A percentile compares a stretch with the other conserved stretches of the same genome.
These are phyloP conservation scores for Mastigias papua DNA, from an alignment of 30 jellyfish, hydroid and myxozoan species.

Conservation along the genomic window DNA sequence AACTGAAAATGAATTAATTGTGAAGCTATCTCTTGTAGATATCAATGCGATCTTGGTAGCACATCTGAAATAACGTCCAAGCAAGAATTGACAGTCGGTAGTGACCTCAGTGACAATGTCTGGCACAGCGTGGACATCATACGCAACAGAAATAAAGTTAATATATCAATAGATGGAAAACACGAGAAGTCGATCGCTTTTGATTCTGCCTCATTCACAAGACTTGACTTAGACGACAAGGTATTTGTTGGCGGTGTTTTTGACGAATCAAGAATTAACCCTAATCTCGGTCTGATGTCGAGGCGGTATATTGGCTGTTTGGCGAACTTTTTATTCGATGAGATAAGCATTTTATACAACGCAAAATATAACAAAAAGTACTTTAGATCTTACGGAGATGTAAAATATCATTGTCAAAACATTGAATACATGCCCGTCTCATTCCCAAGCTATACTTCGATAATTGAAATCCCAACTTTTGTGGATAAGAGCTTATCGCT, in stretches of 20 bases:
- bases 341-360: conserved; percentile 69
- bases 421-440: conserved; percentile 82
- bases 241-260: conserved; percentile 89
- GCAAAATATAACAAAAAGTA: conserved; percentile 79
- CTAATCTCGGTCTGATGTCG: conserved; percentile 62
- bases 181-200: conserved; percentile 30
- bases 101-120: conserved; percentile 73
- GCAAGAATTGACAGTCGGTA: conserved; percentile 87
- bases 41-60: conserved; percentile 87
- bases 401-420: conserved; percentile 73
- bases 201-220: conserved; percentile 60
- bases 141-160: conserved; percentile 62
- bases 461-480: conserved; percentile 75
- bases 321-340: conserved; percentile 78
- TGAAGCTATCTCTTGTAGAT: conserved; percentile 33
- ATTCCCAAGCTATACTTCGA: conserved; percentile 79
- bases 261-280: conserved; percentile 28
- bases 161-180: conserved; percentile 74
- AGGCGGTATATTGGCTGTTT: conserved; percentile 89
- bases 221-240: conserved; percentile 80
- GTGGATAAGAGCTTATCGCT: conserved; percentile 77
- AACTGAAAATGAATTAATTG: not conserved
- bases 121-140: conserved; percentile 92
- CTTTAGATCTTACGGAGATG: conserved; percentile 77
- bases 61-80: conserved; percentile 51